A percentile compares a stretch with the other conserved stretches of the same genome.
Evolutionary conservation across 2,113 vertebrate genomes (phyloP).

Genomic region (Siniperca knerii): DNA sequence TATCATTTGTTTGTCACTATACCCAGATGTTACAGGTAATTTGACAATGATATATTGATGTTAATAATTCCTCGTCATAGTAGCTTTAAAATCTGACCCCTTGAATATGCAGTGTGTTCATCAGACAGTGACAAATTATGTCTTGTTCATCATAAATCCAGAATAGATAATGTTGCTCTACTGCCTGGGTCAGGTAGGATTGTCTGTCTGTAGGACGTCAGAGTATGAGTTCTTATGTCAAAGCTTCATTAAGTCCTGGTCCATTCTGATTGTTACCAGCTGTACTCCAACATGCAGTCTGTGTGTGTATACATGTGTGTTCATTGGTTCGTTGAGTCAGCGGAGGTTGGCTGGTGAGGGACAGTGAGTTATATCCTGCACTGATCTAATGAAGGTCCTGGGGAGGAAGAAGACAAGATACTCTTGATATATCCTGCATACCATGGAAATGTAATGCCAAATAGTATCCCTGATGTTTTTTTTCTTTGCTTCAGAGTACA

Average conservation of each 20-base stretch:
- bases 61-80: slow-evolving; percentile 42
- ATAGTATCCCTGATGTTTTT: slow-evolving; percentile 37
- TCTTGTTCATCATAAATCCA: slow-evolving; percentile 68
- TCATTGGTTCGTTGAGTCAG: slow-evolving; percentile 12
- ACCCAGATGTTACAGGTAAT: slow-evolving; percentile 59
- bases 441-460: slow-evolving; percentile 53
- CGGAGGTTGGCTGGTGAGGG: slow-evolving; percentile 44
- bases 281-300: slow-evolving; percentile 59
- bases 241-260: slow-evolving; percentile 73
- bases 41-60: slow-evolving; percentile 58
- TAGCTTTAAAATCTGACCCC: slow-evolving; percentile 67
- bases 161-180: slow-evolving; percentile 47
- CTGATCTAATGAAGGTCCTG: slow-evolving; percentile 74
- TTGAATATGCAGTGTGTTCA: slow-evolving; percentile 48
- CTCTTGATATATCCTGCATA: slow-evolving; percentile 43
- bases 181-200: slow-evolving; percentile 69
- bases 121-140: slow-evolving; percentile 62
- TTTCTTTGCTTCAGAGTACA: slow-evolving; percentile 11
- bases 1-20: slow-evolving; percentile 59
- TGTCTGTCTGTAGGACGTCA: slow-evolving; percentile 58
- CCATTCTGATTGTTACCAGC: slow-evolving; percentile 82
- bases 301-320: slow-evolving; percentile 12
- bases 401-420: slow-evolving; percentile 61
- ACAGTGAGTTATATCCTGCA: slow-evolving; percentile 78
- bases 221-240: slow-evolving; percentile 69